Conservation (phyloP, 2,888 invertebrate species). For the Athalia cordata region DNA sequence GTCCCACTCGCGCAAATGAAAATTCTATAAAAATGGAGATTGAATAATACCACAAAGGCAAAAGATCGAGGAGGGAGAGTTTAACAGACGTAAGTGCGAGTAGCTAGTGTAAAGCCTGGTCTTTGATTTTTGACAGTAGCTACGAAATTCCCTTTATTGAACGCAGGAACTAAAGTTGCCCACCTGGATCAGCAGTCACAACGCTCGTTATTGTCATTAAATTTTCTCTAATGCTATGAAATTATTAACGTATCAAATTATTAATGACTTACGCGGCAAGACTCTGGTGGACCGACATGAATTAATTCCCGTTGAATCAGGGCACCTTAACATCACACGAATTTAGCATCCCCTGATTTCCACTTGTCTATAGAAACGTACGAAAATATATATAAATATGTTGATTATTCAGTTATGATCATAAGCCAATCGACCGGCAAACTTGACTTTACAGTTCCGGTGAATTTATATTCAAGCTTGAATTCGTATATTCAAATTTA, state of each 20-base stretch:
- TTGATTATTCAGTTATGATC: not conserved
- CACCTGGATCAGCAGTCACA: not conserved
- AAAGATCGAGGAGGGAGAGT: slow-evolving; percentile 48
- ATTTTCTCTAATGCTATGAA: not conserved
- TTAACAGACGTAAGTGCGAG: slow-evolving; percentile 53
- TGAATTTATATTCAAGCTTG: too few relatives aligned
- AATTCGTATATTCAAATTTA: not conserved
- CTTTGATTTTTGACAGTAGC: slow-evolving; percentile 17
- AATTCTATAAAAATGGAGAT: slow-evolving; percentile 36
- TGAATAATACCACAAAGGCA: slow-evolving; percentile 15
- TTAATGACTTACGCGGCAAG: slow-evolving; percentile 29
- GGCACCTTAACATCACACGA: not conserved
- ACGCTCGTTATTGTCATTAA: not conserved
- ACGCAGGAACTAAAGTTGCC: not conserved
- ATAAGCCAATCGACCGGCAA: not conserved
- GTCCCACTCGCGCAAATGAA: slow-evolving; percentile 64
- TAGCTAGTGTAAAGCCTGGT: slow-evolving; percentile 65
- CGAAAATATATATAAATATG: not conserved
- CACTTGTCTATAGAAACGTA: not conserved
- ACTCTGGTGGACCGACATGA: slow-evolving; percentile 17
- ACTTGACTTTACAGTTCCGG: not conserved
- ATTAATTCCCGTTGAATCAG: slow-evolving; percentile 21
- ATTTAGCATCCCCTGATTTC: not conserved
- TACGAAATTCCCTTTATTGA: slow-evolving; percentile 25
- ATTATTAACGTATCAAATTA: slow-evolving; percentile 3